Base-by-base conservation (phyloP, 30 jellyfish, hydroid and myxozoan species). In the Aurelia sp. region DNA sequence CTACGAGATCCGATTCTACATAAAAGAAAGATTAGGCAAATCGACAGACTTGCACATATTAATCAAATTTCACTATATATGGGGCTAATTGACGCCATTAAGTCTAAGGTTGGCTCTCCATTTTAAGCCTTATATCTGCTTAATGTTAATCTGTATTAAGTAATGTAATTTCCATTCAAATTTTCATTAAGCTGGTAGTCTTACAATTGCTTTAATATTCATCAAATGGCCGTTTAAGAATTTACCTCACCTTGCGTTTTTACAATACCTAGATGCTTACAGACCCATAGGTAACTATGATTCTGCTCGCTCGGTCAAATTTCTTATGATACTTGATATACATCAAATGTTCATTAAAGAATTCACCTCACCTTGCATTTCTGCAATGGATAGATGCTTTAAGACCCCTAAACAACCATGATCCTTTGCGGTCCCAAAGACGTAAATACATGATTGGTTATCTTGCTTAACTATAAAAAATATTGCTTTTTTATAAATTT, bases 111-210 rank as follows among this genome's bases (percentile, higher is more conserved):
- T 8, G 88, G 40, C 50, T 62, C 67, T 15, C n/a, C 8, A 19
- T 48, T 31, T 55, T 61, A 77, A 77, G 76, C 88, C 5, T 30
- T 19, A 59, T 58, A 77, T 77, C 88, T 77, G 41, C 67, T 77
- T 60, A 77, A 17, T 63, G 76, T 31, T 77, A 77, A 77, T 58
- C 88, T 62, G 30, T 78, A 40, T 7, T 20, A 27, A 35, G 33
- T 19, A 53, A 74, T 48, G 41, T n/a, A 24, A 64, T 12, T 22
- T 74, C 65, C 41, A 21, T 4, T 53, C 85, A 74, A 24, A 61
- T 40, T 35, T 47, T 74, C 60, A 74, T 50, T 22, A 53, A 53
- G 30, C 33, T 64, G 21, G 33, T 44, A 16, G 33, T 21, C 31
- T 64, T 64, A 8, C 19, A 13, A 13, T 38, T 4, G 40, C 16